Evolutionary conservation across 2,888 invertebrate species (phyloP).

Genomic region (Aelia acuminata): DNA sequence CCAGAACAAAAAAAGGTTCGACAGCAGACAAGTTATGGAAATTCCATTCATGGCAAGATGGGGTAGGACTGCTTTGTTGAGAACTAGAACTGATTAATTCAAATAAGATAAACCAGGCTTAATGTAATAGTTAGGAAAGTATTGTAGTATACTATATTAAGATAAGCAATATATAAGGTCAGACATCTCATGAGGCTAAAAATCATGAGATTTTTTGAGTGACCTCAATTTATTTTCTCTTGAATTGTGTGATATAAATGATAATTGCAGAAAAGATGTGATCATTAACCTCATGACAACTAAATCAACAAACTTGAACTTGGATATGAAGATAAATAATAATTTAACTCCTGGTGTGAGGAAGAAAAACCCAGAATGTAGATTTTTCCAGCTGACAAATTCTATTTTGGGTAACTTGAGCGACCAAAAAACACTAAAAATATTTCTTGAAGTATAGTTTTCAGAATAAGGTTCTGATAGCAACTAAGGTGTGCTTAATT

Average conservation of each 20-base stretch:
- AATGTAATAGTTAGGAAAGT: not conserved
- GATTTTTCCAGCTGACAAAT: not conserved
- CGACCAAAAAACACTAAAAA: not conserved
- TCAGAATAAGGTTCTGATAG: no score
- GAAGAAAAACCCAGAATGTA: not conserved
- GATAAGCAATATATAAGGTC: not conserved
- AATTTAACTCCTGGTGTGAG: not conserved
- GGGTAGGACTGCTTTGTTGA: slow-evolving; percentile 17
- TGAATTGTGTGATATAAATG: not conserved
- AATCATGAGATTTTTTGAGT: not conserved
- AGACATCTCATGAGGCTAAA: not conserved
- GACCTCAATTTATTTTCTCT: not conserved
- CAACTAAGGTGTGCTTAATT: no score
- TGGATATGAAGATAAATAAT: not conserved
- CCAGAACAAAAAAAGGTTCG: slow-evolving; percentile 63
- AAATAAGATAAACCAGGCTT: not conserved
- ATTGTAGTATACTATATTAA: not conserved
- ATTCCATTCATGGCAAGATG: slow-evolving; percentile 56
- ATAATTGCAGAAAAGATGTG: not conserved
- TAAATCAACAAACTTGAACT: not conserved
- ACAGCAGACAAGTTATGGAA: slow-evolving; percentile 63
- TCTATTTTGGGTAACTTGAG: not conserved
- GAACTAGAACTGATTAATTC: not conserved
- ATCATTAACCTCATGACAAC: no score
- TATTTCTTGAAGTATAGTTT: no score